A percentile compares a stretch with the other conserved stretches of the same genome.
Conservation (phyloP, 1,140 invertebrate genomes). For the Sitophilus oryzae region DNA sequence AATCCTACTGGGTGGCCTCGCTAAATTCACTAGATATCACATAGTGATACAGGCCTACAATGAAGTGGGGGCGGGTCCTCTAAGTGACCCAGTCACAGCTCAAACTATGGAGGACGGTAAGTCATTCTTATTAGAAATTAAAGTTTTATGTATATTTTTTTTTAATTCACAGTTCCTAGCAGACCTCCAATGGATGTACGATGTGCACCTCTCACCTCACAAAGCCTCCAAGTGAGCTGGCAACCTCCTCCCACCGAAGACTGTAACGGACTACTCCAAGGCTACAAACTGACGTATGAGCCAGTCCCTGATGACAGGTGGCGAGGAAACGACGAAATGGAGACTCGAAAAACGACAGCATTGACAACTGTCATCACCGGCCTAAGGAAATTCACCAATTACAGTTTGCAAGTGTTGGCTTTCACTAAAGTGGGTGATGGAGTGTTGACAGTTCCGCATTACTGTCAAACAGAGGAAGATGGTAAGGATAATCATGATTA, state of each 20-base stretch:
- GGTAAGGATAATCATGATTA: too few relatives aligned
- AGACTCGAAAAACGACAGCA: constrained; percentile 62
- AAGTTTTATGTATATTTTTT: not conserved
- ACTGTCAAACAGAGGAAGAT: constrained; percentile 78
- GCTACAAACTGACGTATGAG: constrained; percentile 73
- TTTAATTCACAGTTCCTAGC: constrained; percentile 58
- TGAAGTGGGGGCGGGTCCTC: constrained; percentile 73
- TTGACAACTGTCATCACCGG: constrained; percentile 61
- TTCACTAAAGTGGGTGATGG: constrained; percentile 80
- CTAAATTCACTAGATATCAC: constrained; percentile 73
- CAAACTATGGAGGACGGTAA: constrained; percentile 79
- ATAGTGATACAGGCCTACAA: constrained; percentile 83
- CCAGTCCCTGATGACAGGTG: constrained; percentile 56
- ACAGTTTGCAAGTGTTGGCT: constrained; percentile 77
- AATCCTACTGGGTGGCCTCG: constrained; percentile 57
- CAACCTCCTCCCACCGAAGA: constrained; percentile 70
- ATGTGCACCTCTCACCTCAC: constrained; percentile 65
- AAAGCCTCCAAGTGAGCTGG: constrained; percentile 77
- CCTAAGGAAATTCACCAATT: constrained; percentile 76
- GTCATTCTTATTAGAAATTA: constrained; percentile 13
- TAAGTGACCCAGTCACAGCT: constrained; percentile 64
- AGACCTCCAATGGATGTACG: constrained; percentile 65
- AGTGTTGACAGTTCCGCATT: constrained; percentile 59
- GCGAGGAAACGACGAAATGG: constrained; percentile 55
- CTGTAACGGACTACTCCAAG: constrained; percentile 74